Conservation (phyloP, 2,888 invertebrate species). For the Eristalinus sepulchralis region DNA sequence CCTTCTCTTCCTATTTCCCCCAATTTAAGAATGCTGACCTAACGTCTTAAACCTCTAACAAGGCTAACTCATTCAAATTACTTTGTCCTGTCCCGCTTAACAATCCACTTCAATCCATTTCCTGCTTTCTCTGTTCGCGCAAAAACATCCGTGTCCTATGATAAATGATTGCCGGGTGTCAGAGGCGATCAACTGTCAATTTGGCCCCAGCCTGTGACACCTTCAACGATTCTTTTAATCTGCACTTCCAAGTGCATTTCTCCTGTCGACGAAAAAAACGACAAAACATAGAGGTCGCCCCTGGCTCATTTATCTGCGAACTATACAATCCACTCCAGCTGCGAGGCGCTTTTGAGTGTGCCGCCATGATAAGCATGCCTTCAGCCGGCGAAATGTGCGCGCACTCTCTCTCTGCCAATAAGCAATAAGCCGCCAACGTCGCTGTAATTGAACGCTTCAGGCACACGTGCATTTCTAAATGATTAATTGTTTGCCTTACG, state of each 20-base stretch:
- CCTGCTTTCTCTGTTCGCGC: background rate
- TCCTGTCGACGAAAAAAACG: background rate
- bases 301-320: background rate
- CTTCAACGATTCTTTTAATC: background rate
- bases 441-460: conserved; percentile 43
- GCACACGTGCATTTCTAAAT: conserved; percentile 53
- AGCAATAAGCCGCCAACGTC: conserved; percentile 30
- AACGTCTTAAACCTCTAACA: no score
- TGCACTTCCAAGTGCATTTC: background rate
- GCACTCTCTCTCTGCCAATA: conserved; percentile 17
- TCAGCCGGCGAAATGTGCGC: background rate
- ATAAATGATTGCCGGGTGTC: background rate
- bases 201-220: background rate
- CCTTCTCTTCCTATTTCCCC: no score
- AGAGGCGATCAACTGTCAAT: background rate
- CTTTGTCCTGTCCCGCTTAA: no score
- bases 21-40: no score
- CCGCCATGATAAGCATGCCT: conserved; percentile 34
- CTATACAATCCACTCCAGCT: conserved; percentile 40
- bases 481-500: conserved; percentile 61
- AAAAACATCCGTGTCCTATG: background rate
- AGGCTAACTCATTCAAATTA: no score
- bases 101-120: background rate
- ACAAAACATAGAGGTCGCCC: background rate
- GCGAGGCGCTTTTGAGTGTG: conserved; percentile 37